Base-by-base conservation (phyloP, 2,797 vertebrate genomes). In the Scolopax rusticola region DNA sequence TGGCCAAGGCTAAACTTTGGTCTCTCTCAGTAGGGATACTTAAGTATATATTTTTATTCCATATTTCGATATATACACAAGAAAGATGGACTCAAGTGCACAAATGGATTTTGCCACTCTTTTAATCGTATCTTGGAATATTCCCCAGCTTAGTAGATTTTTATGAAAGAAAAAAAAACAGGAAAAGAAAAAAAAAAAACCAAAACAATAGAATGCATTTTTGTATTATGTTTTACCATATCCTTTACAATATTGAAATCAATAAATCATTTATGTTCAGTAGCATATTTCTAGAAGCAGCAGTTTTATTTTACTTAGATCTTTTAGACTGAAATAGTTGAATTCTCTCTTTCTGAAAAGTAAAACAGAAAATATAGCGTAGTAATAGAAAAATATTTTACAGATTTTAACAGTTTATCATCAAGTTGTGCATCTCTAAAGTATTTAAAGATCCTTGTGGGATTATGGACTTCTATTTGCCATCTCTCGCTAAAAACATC, bases 281-380 rank as follows among this genome's bases (percentile, higher is more conserved):
- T 64, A 91, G 8, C 23, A 16, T 45, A 50, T 80, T 94, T 90
- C 77, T 94, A 36, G 38, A 32, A 95, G 43, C 50, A 95, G 57
- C 27, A 32, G 67, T 87, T 77, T 82, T 89, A 65, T 43, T 89
- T 94, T 59, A 94, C 4, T 50, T 38, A 63, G 10, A 68, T 64
- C 32, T 91, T 94, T 95, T 93, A 92, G 41, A 47, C 12, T 20
- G 54, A 95, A 94, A 84, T 12, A 68, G 36, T 16, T 56, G 19
- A 76, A 84, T 67, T 88, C 19, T 47, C 5, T 65, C 2, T 59
- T 9, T 90, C 63, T 41, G 48, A 60, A 83, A 89, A 93, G 90
- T 15, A 32, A 90, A 74, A 76, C 21, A 93, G 36, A 41, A 15
- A 96, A 87, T 94, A 84, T 57, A 25, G 54, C 5, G 2, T 19